Percentiles rank a stretch among this genome's conserved stretches.
These are phyloP conservation scores for Eupeodes latifasciatus DNA, from an alignment of 2,888 invertebrate genomes.

Conservation along the genomic window DNA sequence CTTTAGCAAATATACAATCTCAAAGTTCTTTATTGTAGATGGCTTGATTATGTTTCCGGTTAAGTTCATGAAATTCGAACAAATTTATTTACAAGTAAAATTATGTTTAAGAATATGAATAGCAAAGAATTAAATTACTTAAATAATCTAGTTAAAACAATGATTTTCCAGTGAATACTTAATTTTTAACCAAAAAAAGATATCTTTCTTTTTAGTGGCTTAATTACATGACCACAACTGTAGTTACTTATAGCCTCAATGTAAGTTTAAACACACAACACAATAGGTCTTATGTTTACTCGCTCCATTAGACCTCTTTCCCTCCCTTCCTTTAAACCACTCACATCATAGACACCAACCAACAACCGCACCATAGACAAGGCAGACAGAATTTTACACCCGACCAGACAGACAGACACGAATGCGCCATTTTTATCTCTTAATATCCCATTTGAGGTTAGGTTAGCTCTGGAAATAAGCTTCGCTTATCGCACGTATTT, in stretches of 20 bases:
- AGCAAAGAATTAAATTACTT: no score
- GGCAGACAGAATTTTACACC: background rate
- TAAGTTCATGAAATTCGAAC: no score
- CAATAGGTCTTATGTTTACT: background rate
- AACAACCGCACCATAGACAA: background rate
- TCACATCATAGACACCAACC: background rate
- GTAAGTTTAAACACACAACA: constrained; percentile 32
- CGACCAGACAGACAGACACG: constrained; percentile 23
- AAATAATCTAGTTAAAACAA: no score
- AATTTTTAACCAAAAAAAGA: no score
- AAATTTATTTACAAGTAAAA: no score
- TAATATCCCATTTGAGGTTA: constrained; percentile 73
- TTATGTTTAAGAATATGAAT: no score
- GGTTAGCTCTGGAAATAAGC: constrained; percentile 56
- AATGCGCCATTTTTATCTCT: constrained; percentile 57
- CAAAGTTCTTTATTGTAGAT: no score
- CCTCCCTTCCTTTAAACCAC: background rate
- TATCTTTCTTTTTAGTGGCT: no score
- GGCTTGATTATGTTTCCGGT: no score
- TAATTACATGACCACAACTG: no score
- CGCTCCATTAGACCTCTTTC: background rate
- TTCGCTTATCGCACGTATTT: constrained; percentile 71
- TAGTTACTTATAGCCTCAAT: constrained; percentile 59
- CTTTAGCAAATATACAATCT: no score
- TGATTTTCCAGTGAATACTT: no score